These are phyloP conservation scores for Poicephalus gulielmi DNA, from an alignment of 2,113 vertebrate species.

Conservation along the genomic window DNA sequence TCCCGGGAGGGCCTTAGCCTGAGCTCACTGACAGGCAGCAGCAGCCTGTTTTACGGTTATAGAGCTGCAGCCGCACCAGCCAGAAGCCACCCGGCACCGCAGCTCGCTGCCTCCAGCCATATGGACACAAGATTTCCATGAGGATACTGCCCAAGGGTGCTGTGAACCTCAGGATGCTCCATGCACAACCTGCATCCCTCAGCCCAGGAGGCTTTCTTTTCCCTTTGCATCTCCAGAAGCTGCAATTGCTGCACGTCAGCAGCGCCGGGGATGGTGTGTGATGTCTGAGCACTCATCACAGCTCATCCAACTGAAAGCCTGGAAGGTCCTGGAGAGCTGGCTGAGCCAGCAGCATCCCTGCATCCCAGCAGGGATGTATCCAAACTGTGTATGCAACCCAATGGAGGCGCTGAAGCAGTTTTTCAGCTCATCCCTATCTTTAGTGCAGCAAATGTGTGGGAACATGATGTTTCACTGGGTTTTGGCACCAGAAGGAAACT, in stretches of 20 bases:
- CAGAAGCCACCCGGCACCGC: background rate
- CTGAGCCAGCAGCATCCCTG: background rate
- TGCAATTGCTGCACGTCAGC: accelerated
- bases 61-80: background rate
- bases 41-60: conserved; percentile 35
- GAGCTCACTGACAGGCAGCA: conserved; percentile 33
- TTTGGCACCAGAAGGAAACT: background rate
- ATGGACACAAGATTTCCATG: accelerated
- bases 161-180: background rate
- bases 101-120: background rate
- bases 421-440: background rate
- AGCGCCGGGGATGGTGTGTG: accelerated
- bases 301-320: background rate
- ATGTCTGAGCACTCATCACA: background rate
- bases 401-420: background rate
- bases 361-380: background rate
- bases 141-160: background rate
- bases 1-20: conserved; percentile 12
- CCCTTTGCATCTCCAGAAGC: background rate
- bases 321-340: background rate
- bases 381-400: background rate
- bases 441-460: background rate
- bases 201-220: background rate
- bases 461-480: background rate
- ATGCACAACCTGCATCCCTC: accelerated